Percentiles rank a stretch among this genome's conserved stretches.
Evolutionary conservation across 2,888 invertebrate genomes (phyloP).

Genomic region (Chloroclysta siterata): DNA sequence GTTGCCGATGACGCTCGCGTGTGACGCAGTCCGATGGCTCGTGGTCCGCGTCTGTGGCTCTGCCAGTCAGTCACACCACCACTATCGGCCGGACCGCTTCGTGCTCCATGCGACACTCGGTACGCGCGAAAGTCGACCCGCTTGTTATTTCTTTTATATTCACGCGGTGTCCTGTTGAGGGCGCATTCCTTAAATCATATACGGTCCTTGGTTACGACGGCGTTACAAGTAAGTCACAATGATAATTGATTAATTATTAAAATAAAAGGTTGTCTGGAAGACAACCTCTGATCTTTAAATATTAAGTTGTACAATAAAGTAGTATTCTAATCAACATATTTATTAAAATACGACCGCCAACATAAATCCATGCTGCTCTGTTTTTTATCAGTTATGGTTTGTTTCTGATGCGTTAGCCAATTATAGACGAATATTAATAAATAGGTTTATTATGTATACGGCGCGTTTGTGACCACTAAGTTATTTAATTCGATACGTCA

Average conservation of each 20-base stretch:
- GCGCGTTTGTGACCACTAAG: neutral
- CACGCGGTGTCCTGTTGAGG: constrained; percentile 59
- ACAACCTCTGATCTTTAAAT: too few species aligned
- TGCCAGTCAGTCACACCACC: constrained; percentile 63
- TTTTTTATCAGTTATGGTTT: neutral
- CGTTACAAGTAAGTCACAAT: constrained; percentile 54
- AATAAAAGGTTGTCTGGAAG: too few species aligned
- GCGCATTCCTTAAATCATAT: constrained; percentile 60
- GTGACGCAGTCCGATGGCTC: constrained; percentile 40
- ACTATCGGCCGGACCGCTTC: constrained; percentile 55
- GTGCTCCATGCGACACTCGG: constrained; percentile 27
- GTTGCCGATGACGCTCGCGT: constrained; percentile 29
- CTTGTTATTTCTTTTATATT: constrained; percentile 71
- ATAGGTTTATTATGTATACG: neutral
- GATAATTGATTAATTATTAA: constrained; percentile 3
- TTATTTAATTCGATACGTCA: neutral
- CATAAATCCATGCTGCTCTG: neutral
- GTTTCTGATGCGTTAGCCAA: neutral
- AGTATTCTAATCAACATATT: neutral
- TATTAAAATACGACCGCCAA: neutral
- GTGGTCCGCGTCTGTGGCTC: constrained; percentile 36
- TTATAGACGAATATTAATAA: neutral
- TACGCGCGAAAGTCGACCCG: constrained; percentile 70
- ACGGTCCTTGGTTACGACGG: constrained; percentile 52
- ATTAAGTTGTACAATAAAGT: too few species aligned